Evolutionary conservation across 2,888 invertebrate genomes (phyloP), one percentile per base, ranked within the genome.

Genomic region (Drosophila pseudotalamancana): DNA sequence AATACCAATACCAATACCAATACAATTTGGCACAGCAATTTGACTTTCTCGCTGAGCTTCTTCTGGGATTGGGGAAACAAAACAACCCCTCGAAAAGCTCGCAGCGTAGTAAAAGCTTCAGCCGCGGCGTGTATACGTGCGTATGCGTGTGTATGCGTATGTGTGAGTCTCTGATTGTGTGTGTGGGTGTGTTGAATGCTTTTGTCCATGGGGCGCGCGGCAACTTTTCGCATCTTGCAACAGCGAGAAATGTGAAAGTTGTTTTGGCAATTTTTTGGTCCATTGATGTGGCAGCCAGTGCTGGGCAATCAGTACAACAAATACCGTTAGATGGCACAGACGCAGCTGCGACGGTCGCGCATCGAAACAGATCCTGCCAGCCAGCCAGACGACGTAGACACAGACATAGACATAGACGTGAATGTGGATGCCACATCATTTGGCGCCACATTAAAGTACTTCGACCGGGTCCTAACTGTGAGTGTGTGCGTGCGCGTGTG

Each of bases 391-490:
- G 46, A 55, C 60, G 43, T 62, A 25, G 32, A 59, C 49, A n/a
- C n/a, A n/a, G n/a, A n/a, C n/a, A n/a, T n/a, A n/a, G n/a, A n/a
- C n/a, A n/a, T n/a, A n/a, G 55, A 34, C 56, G 60, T 57, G n/a
- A n/a, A n/a, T n/a, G 54, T 64, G 48, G 51, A 49, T 55, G 70
- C 78, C 56, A 63, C 63, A 57, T 65, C 61, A 73, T 82, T 81
- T 81, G 81, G 85, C 85, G 81, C 81, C 79, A 79, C 65, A 83
- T 83, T 83, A 74, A 74, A 74, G 74, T 71, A 63, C 48, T 76
- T 53, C 56, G 75, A 46, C 75, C 75, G 77, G 72, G 69, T 64
- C 63, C 45, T 71, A 39, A 37, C 40, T 34, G 53, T 16, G 27
- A 16, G 23, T 29, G 37, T 6, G 25, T 23, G 37, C 39, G 46